These are phyloP conservation scores for Entomyzon cyanotis DNA, from an alignment of 2,113 vertebrate genomes.

Conservation along the genomic window DNA sequence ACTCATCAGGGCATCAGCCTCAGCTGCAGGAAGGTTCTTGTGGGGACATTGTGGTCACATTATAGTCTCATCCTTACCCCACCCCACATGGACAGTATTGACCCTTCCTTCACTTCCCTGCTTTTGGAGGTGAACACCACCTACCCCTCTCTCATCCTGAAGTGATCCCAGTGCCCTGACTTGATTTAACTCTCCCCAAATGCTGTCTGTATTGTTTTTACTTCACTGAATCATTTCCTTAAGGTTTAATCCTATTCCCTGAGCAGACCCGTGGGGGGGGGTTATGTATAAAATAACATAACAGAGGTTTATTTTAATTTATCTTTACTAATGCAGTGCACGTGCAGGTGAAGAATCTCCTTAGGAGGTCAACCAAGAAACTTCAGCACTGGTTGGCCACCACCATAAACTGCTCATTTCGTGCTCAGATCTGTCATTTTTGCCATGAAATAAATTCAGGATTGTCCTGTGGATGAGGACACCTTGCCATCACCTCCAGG, in stretches of 20 bases:
- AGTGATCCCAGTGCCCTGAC: background rate
- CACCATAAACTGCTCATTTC: background rate
- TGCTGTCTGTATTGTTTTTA: background rate
- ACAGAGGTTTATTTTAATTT: background rate
- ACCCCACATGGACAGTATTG: accelerated
- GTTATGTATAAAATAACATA: slow-evolving; percentile 5
- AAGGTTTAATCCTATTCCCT: slow-evolving; percentile 15
- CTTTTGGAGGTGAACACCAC: background rate
- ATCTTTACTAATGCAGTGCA: background rate
- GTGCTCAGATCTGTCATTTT: background rate
- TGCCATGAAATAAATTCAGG: background rate
- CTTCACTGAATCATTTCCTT: slow-evolving; percentile 11
- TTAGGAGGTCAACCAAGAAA: background rate
- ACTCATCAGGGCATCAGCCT: accelerated
- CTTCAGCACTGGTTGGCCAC: background rate
- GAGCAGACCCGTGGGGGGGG: background rate
- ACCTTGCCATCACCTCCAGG: background rate
- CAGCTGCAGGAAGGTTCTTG: background rate
- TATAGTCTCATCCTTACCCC: background rate
- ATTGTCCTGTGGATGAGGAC: background rate
- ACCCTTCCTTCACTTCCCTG: background rate
- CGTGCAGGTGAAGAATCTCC: background rate
- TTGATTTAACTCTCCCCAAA: slow-evolving; percentile 11
- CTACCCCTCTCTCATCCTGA: background rate
- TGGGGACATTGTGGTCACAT: accelerated